A percentile compares a stretch with the other conserved stretches of the same genome.
Conservation (phyloP, 37 sponge, comb jelly and placozoan genomes). For the Aphrocallistes beatrix region DNA sequence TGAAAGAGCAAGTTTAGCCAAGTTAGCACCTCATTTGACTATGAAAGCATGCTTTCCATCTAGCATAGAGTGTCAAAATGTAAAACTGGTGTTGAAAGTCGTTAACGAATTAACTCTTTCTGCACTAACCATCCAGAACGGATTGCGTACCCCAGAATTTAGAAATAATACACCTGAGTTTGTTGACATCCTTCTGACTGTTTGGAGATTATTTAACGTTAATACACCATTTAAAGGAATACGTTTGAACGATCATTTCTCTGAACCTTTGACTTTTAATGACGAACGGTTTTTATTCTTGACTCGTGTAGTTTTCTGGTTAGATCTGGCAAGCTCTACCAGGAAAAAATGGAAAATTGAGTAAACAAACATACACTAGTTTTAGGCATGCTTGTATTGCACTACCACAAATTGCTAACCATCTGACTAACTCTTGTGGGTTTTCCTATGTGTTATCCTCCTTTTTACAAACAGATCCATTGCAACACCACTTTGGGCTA, state of each 20-base stretch:
- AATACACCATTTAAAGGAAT: not conserved
- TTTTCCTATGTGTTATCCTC: not conserved
- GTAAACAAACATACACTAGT: not conserved
- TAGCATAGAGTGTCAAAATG: not conserved
- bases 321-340: not conserved
- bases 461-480: not conserved
- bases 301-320: not conserved
- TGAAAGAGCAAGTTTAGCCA: not conserved
- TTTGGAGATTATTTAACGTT: constrained; percentile 2
- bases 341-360: not conserved
- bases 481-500: not conserved
- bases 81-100: not conserved
- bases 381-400: not conserved
- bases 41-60: not conserved
- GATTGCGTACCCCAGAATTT: not conserved
- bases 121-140: not conserved
- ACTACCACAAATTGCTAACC: not conserved
- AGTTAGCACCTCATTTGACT: not conserved
- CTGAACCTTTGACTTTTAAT: not conserved
- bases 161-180: not conserved
- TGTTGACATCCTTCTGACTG: not conserved
- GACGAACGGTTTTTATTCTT: not conserved
- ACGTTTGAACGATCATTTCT: not conserved
- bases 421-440: not conserved
- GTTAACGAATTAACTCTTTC: not conserved